Evolutionary conservation across 2,888 invertebrate species (phyloP), one percentile per base, ranked within the genome.

Genomic region (Marasmarcha lunaedactyla): DNA sequence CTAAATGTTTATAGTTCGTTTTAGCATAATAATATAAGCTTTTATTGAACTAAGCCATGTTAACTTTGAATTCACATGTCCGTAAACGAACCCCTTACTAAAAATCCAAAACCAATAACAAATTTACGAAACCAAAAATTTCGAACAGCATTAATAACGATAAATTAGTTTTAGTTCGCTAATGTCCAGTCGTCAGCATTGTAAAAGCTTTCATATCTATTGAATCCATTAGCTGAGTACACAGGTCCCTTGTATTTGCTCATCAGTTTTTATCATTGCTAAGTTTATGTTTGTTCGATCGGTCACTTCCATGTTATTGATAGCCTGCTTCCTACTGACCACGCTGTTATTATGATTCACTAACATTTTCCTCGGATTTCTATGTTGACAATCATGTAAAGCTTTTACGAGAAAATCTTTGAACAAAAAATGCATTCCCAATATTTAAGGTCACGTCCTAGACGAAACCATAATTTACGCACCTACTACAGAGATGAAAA

Each of bases 141-240:
- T 20, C 4, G 7, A 7, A 20, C 3, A 20, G 7, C 20, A 20
- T 20, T 20, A 20, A 20, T 5, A 20, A 20, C 20, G 20, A 20
- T 20, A 20, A 20, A 20, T 20, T 20, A 20, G 20, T 20, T 20
- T 20, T 20, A 20, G 3, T 20, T 20, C 20, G 20, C 3, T 20
- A 20, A 20, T 20, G 20, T 20, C 20, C 20, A 20, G 11, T 30
- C 30, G 11, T 30, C 30, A 30, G 54, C 67, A 77, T 69, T 78
- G 71, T 79, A 71, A 83, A 83, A 83, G 83, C 83, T 81, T 83
- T 81, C 70, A 73, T 83, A 83, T 83, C 83, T 79, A 81, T 81
- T 81, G 79, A 83, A 81, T 83, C 83, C 83, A 83, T 83, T 83
- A 83, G 77, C 71, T 70, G 73, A 71, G 79, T 73, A 81, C 78